phyloP scores from a whole-genome alignment of 2,113 vertebrate genomes.

The Rhipidura dahli region DNA sequence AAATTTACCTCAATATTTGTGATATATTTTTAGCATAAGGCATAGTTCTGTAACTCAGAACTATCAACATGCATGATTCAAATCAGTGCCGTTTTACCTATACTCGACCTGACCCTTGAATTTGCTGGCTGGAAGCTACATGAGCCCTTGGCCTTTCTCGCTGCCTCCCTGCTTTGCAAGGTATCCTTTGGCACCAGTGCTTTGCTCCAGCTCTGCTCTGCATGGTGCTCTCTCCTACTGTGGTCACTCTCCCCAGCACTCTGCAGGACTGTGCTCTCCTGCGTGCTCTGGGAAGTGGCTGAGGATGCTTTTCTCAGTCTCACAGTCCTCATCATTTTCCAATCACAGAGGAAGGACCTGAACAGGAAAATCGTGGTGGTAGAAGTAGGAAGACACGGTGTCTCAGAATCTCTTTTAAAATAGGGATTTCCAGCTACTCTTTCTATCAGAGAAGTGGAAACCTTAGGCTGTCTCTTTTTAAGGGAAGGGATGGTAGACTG shows the following conservation, averaged over 20 bases:
- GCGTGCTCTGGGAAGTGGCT: neutral
- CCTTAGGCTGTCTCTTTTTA: neutral
- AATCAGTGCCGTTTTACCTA: neutral
- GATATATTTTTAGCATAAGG: neutral
- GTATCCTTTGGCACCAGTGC: neutral
- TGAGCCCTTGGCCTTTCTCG: neutral
- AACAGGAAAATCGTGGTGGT: neutral
- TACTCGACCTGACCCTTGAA: neutral
- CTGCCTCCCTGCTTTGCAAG: neutral
- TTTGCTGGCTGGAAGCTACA: neutral
- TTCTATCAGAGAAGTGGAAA: neutral
- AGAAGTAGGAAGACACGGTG: neutral
- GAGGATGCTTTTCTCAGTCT: neutral
- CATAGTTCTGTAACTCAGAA: neutral
- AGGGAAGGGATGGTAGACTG: neutral
- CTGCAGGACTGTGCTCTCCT: neutral
- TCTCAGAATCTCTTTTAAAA: neutral
- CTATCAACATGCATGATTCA: neutral
- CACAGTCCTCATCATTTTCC: neutral
- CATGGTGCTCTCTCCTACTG: neutral
- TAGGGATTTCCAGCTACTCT: neutral
- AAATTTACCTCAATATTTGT: neutral
- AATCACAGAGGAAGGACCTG: neutral
- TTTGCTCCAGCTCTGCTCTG: neutral
- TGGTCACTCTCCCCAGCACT: neutral